phyloP scores from a whole-genome alignment of 2,888 invertebrate species.

The Baronia brevicornis region DNA sequence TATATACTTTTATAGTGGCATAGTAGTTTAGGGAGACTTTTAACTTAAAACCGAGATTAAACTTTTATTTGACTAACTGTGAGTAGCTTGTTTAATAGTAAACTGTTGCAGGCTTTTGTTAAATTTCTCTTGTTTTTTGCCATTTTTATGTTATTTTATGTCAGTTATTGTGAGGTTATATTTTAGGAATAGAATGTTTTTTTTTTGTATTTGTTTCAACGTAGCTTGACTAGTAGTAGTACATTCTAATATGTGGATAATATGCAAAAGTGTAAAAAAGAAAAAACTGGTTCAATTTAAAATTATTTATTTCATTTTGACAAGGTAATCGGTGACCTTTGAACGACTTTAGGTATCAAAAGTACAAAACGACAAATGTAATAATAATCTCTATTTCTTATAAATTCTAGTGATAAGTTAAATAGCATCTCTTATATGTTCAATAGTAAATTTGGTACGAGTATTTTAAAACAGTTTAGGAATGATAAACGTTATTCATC shows the following conservation, averaged over 20 bases:
- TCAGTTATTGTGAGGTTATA: too few species aligned
- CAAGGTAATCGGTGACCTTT: slow-evolving; percentile 73
- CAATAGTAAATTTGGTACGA: slow-evolving; percentile 51
- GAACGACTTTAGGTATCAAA: slow-evolving; percentile 69
- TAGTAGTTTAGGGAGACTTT: too few species aligned
- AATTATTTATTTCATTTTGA: slow-evolving; percentile 71
- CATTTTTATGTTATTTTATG: too few species aligned
- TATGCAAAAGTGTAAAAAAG: slow-evolving; percentile 10
- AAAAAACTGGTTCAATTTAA: slow-evolving; percentile 36
- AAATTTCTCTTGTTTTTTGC: too few species aligned
- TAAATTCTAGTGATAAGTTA: slow-evolving; percentile 57
- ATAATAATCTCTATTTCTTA: slow-evolving; percentile 64
- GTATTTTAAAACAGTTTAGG: slow-evolving; percentile 30
- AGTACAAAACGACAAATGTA: slow-evolving; percentile 65
- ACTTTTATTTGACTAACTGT: too few species aligned
- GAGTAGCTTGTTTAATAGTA: too few species aligned
- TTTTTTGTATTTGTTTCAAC: too few species aligned
- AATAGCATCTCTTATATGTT: slow-evolving; percentile 55
- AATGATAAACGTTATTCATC: slow-evolving; percentile 25
- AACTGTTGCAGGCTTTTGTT: too few species aligned
- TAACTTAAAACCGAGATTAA: too few species aligned
- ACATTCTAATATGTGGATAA: background rate
- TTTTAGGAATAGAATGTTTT: too few species aligned
- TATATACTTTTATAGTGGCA: too few species aligned
- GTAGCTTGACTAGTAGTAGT: too few species aligned